These are phyloP conservation scores for Grapholita molesta DNA, from an alignment of 1,140 invertebrate genomes.

Conservation along the genomic window DNA sequence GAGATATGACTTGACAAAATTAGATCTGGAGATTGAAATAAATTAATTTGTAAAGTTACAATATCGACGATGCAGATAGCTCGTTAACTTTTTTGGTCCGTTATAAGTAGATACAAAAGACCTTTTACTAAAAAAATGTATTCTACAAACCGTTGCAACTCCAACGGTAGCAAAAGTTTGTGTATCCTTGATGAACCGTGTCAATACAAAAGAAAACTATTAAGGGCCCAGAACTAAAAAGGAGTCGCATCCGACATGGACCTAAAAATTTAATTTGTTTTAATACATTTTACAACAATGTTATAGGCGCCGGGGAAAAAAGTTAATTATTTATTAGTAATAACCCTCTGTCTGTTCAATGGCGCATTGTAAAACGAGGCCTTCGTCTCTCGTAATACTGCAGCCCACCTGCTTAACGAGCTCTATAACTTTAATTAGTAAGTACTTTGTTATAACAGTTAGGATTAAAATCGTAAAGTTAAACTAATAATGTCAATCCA, in stretches of 20 bases:
- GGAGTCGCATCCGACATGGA: constrained; percentile 38
- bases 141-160: constrained; percentile 33
- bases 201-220: constrained; percentile 70
- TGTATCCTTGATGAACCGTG: constrained; percentile 62
- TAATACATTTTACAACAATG: constrained; percentile 29
- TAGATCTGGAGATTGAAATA: constrained; percentile 54
- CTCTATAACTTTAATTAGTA: constrained; percentile 13
- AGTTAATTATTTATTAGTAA: constrained; percentile 18
- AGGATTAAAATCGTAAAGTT: background rate
- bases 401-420: constrained; percentile 12
- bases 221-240: constrained; percentile 52
- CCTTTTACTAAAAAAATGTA: constrained; percentile 42
- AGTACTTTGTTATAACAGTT: constrained; percentile 8
- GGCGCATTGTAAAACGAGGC: constrained; percentile 16
- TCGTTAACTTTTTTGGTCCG: constrained; percentile 43
- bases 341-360: constrained; percentile 6
- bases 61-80: constrained; percentile 58
- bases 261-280: constrained; percentile 38
- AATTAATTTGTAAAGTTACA: constrained; percentile 70
- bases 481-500: constrained; percentile 1
- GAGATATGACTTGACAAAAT: constrained; percentile 69
- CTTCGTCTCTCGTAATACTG: background rate
- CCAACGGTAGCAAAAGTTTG: constrained; percentile 64
- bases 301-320: constrained; percentile 42
- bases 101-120: constrained; percentile 29